These are phyloP conservation scores for Mormyrus iriodes DNA, from an alignment of 2,113 vertebrate species.

Conservation along the genomic window DNA sequence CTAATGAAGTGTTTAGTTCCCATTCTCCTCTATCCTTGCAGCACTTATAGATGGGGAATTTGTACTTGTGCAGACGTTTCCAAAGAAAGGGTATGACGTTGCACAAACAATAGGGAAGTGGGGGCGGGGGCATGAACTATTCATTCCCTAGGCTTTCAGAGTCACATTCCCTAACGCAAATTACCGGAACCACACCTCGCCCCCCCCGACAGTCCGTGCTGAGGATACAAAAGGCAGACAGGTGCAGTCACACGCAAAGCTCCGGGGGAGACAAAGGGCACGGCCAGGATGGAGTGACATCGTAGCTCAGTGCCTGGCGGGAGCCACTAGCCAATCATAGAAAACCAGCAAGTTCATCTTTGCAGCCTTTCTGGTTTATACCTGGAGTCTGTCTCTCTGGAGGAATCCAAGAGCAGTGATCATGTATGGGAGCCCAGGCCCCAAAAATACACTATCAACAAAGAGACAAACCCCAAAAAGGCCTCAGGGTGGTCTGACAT, in stretches of 20 bases:
- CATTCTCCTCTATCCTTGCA: neutral
- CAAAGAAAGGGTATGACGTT: neutral
- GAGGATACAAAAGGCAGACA: neutral
- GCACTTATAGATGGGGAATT: neutral
- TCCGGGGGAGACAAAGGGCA: neutral
- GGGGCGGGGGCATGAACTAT: neutral
- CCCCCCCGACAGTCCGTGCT: neutral
- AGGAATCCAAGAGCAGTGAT: neutral
- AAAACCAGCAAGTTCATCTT: neutral
- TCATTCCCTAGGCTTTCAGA: neutral
- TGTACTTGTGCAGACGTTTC: neutral
- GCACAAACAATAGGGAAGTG: neutral
- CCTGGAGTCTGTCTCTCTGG: neutral
- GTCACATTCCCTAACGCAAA: neutral
- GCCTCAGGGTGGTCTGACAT: neutral
- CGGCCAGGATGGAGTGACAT: neutral
- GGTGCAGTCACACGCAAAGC: neutral
- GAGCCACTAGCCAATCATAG: neutral
- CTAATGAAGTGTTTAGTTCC: neutral
- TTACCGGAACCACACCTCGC: neutral
- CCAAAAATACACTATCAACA: neutral
- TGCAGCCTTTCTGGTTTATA: neutral
- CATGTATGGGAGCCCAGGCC: neutral
- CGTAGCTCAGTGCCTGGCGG: neutral
- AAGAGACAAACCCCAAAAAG: neutral